Base-by-base conservation (phyloP, 2,888 invertebrate species). In the Norana najaformis region DNA sequence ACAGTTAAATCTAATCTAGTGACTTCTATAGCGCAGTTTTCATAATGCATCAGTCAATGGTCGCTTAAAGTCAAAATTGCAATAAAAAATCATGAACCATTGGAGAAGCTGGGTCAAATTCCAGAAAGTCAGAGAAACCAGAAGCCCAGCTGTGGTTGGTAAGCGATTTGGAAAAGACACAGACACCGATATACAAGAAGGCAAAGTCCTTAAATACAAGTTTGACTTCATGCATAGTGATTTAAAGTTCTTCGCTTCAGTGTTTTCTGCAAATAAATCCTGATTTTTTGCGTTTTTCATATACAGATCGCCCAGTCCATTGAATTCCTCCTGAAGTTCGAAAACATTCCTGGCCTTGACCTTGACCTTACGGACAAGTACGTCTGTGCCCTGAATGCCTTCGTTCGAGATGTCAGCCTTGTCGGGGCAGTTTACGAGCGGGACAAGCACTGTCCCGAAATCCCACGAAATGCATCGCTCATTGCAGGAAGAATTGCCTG, bases 401-500 rank as follows among this genome's bases (percentile, higher is more conserved):
- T 94, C 93, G 97, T 98, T 92, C 96, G 96, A 92, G 98, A 98
- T 95, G 96, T 98, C 2, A 98, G 98, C 93, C 96, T 97, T 92
- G 97, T 95, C 39, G 93, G 94, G 8, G 94, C 94, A 90, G 96
- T 98, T 93, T 98, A 98, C 94, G 97, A 97, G 93, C 97, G 97
- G 93, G 97, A 97, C 94, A 97, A 97, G 92, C 97, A 97, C 92
- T 97, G 98, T 94, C 98, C 98, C 0, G 97, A 98, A 0, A 95
- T 98, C 88, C 97, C 98, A 0, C 96, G 97, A 92, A 97, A 98
- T 95, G 97, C 97, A 94, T 98, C 98, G 6, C 98, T 98, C 0
- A 97, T 98, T 38, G 97, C 98, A 90, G 98, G 98, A 95, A 94
- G 95, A 92, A 95, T 95, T 37, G 93, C 97, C 94, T 98, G 98